These are phyloP conservation scores for Bathynomus jamesi DNA, from an alignment of 1,140 invertebrate genomes.

Conservation along the genomic window DNA sequence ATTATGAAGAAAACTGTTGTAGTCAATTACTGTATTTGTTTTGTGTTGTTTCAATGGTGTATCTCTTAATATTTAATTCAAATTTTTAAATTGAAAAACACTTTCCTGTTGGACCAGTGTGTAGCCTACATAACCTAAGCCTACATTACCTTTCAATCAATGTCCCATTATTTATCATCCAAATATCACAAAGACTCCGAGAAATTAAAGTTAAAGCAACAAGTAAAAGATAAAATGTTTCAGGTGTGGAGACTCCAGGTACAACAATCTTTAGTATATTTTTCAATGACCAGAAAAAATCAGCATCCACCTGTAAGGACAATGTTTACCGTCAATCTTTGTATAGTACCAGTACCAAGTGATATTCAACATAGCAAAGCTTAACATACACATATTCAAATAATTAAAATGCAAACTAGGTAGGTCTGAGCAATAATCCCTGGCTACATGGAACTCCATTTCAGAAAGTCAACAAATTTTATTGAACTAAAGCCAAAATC, in stretches of 20 bases:
- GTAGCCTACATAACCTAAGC: no score
- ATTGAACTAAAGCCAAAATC: no score
- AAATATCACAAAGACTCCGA: constrained; percentile 89
- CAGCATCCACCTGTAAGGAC: constrained; percentile 55
- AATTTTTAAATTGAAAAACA: constrained; percentile 6
- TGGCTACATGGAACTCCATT: no score
- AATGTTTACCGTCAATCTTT: no score
- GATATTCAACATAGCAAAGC: no score
- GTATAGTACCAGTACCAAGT: no score
- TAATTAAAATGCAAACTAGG: no score
- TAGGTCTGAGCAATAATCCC: no score
- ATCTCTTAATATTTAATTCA: background rate
- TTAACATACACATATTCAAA: no score
- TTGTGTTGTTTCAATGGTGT: background rate
- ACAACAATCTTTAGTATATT: constrained; percentile 73
- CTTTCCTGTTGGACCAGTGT: no score
- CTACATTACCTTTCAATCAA: constrained; percentile 74
- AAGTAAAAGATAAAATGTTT: constrained; percentile 68
- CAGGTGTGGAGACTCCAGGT: constrained; percentile 63
- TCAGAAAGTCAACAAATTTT: no score
- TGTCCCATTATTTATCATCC: constrained; percentile 91
- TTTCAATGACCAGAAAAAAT: constrained; percentile 70
- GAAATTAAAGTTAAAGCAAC: constrained; percentile 74
- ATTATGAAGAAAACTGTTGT: constrained; percentile 7
- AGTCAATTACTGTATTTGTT: no score